Conservation (phyloP, 1,140 invertebrate genomes). For the Arctopsyche grandis region DNA sequence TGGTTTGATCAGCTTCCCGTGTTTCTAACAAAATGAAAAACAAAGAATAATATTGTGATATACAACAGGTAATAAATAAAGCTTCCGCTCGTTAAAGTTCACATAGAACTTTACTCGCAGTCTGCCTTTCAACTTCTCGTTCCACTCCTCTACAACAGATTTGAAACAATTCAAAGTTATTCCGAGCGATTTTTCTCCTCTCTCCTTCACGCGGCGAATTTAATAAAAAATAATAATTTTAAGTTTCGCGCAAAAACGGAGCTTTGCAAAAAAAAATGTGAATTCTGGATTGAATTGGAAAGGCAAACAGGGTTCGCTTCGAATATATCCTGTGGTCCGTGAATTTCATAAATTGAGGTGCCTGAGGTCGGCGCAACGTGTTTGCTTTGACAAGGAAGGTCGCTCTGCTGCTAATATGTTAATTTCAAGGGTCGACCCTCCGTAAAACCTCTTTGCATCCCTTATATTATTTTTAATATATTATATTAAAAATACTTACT, state of each 20-base stretch:
- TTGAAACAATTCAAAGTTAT: too few relatives aligned
- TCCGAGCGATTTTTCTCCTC: too few relatives aligned
- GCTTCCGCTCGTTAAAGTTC: neutral
- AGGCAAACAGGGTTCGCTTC: neutral
- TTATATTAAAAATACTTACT: slow-evolving; percentile 30
- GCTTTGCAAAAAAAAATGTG: too few relatives aligned
- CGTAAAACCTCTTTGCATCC: slow-evolving; percentile 18
- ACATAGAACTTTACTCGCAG: neutral
- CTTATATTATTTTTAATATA: slow-evolving; percentile 29
- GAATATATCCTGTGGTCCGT: slow-evolving; percentile 13
- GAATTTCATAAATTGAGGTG: slow-evolving; percentile 40
- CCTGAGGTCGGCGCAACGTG: slow-evolving; percentile 32
- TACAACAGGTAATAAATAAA: neutral
- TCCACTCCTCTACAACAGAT: too few relatives aligned
- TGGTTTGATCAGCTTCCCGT: too few relatives aligned
- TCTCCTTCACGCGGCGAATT: too few relatives aligned
- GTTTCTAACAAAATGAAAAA: too few relatives aligned
- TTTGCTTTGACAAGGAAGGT: slow-evolving; percentile 43
- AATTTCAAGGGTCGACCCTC: slow-evolving; percentile 40
- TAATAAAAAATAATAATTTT: too few relatives aligned
- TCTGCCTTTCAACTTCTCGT: too few relatives aligned
- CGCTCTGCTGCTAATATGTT: slow-evolving; percentile 39
- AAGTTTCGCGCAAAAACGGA: too few relatives aligned
- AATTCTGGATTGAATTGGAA: neutral
- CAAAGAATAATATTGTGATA: too few relatives aligned